Base-by-base conservation (phyloP, 2,888 invertebrate genomes). In the Drosophila acutilabella region DNA sequence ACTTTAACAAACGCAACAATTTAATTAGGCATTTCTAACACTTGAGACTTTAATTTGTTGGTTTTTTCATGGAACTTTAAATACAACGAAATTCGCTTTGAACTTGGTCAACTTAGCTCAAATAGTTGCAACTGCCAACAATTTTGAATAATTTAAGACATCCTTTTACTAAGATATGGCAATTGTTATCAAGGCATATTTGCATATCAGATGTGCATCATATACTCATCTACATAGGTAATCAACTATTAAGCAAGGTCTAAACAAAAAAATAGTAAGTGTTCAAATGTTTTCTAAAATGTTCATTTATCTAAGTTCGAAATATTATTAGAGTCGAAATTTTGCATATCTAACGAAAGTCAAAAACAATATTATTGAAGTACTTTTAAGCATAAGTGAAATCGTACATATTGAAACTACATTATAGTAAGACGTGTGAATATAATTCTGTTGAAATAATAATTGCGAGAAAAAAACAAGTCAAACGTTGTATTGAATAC, bases 161-260 rank as follows among this genome's bases (percentile, higher is more conserved):
- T 58, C 56, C 42, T 57, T 36, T 58, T 68, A 60, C 67, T 36
- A 76, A 51, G 75, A 60, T 45, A 54, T 75, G 69, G 78, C 85
- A 85, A 82, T 85, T 83, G 83, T 88, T 83, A 83, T 71, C 82
- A 74, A 82, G 77, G 82, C 82, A 88, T 85, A 41, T 80, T 23
- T 23, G 23, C 23, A 83, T 88, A 83, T 88, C 88, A 71, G 36
- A 64, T 74, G 53, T 77, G 66, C 30, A 30, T 30, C 84, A 57
- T 48, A 57, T 56, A 42, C 26, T 42, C 42, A 33, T 36, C 26
- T 26, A 26, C 8, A 51, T 18, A 42, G 14, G 18, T 38, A 53
- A 59, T 48, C 54, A 70, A 70, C 66, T 76, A 65, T 47, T 64
- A 76, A 64, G 56, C 62, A 77, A 74, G 61, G 45, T 64, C 65